Percentiles rank a stretch among this genome's conserved stretches.
Conservation (phyloP, 1,140 invertebrate genomes). For the Stratiolaelaps scimitus region DNA sequence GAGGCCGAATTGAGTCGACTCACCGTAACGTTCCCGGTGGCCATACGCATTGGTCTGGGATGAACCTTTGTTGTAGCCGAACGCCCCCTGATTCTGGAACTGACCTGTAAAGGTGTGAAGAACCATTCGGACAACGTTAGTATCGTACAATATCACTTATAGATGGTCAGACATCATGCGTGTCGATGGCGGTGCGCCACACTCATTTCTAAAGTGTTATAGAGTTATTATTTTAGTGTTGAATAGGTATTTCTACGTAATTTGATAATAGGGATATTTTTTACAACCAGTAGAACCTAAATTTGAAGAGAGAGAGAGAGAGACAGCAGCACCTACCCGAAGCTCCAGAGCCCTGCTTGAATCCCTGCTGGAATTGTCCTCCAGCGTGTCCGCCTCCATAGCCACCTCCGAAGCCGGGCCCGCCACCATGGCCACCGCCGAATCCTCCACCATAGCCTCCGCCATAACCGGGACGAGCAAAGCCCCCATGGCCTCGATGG, state of each 20-base stretch:
- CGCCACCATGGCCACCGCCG: slow-evolving; percentile 1
- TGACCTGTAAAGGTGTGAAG: not conserved
- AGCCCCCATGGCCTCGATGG: not conserved
- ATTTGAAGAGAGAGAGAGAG: too few relatives aligned
- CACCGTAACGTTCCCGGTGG: slow-evolving; percentile 2
- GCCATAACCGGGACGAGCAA: not conserved
- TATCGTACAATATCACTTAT: not conserved
- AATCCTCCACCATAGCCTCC: not conserved
- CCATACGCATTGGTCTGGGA: not conserved
- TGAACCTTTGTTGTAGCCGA: slow-evolving; percentile 16
- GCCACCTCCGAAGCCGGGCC: not conserved
- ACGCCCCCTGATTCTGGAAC: slow-evolving; percentile 22
- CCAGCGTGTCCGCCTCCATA: not conserved
- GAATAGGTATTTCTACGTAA: too few relatives aligned
- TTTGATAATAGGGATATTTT: too few relatives aligned
- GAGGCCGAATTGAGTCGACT: slow-evolving; percentile 12
- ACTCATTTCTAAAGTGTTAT: too few relatives aligned
- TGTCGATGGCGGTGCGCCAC: too few relatives aligned
- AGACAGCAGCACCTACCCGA: not conserved
- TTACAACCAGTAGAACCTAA: too few relatives aligned
- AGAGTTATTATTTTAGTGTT: too few relatives aligned
- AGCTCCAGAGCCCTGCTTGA: slow-evolving; percentile 8
- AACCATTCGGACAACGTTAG: not conserved
- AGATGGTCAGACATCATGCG: not conserved
- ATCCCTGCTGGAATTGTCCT: slow-evolving; percentile 7